Percentiles rank a stretch among this genome's conserved stretches.
phyloP scores from a whole-genome alignment of 53 echinoderm and acorn worm species.

The Echinarachnius parma region DNA sequence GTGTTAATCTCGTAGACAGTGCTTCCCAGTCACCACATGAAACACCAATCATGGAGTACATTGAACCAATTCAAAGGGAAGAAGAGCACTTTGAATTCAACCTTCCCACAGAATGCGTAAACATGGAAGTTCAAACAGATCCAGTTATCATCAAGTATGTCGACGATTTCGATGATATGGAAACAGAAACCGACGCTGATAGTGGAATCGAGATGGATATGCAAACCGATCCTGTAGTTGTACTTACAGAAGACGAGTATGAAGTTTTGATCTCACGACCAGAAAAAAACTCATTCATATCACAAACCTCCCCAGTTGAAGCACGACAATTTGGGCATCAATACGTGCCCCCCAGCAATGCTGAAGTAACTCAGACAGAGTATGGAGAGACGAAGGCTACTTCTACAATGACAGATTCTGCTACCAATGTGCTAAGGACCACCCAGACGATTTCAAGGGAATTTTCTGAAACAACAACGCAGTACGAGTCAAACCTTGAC shows the following conservation, averaged over 20 bases:
- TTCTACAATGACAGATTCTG: constrained; percentile 15
- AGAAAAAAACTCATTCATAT: neutral
- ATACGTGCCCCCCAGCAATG: neutral
- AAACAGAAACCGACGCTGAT: constrained; percentile 52
- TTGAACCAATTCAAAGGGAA: constrained; percentile 4
- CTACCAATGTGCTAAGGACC: neutral
- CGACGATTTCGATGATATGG: constrained; percentile 33
- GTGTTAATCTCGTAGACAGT: neutral
- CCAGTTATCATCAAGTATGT: constrained; percentile 67
- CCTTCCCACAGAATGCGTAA: constrained; percentile 30
- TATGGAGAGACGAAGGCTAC: neutral
- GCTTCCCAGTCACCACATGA: constrained; percentile 5
- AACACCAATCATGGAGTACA: neutral
- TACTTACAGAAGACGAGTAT: constrained; percentile 44
- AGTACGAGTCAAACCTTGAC: constrained; percentile 6
- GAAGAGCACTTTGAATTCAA: constrained; percentile 6
- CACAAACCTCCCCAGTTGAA: constrained; percentile 3
- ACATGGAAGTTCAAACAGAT: constrained; percentile 65
- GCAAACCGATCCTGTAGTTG: constrained; percentile 54
- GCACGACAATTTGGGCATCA: constrained; percentile 9
- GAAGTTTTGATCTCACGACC: constrained; percentile 17
- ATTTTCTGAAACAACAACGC: neutral
- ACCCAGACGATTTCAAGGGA: constrained; percentile 6
- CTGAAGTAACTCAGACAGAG: constrained; percentile 31
- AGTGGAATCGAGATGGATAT: constrained; percentile 60